A percentile compares a stretch with the other conserved stretches of the same genome.
phyloP scores from a whole-genome alignment of 1,140 invertebrate species.

The Zophobas atratus region DNA sequence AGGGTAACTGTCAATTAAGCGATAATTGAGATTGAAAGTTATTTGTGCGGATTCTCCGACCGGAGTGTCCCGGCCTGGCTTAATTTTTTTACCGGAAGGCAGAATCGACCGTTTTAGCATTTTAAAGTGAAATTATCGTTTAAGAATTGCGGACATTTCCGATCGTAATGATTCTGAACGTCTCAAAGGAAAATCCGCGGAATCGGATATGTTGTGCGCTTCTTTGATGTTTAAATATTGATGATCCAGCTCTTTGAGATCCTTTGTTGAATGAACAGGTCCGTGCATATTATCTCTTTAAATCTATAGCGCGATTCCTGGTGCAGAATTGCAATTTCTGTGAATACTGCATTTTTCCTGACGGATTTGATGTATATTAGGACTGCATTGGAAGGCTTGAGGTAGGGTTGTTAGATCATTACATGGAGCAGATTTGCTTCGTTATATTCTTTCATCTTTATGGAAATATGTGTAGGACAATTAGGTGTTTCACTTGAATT shows the following conservation, averaged over 20 bases:
- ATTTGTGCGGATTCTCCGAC: constrained; percentile 14
- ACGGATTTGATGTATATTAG: no score
- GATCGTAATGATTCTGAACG: constrained; percentile 19
- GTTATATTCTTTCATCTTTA: no score
- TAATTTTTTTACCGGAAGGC: constrained; percentile 13
- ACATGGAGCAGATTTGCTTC: no score
- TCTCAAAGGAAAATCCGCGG: constrained; percentile 26
- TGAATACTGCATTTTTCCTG: no score
- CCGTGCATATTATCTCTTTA: constrained; percentile 28
- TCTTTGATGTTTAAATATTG: constrained; percentile 43
- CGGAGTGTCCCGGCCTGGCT: constrained; percentile 7
- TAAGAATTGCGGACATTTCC: constrained; percentile 23
- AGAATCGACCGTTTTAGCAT: not conserved
- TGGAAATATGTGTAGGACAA: no score
- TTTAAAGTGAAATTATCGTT: constrained; percentile 40
- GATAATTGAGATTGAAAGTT: constrained; percentile 37
- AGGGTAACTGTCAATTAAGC: constrained; percentile 36
- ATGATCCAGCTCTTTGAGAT: constrained; percentile 28
- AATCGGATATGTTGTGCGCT: constrained; percentile 39
- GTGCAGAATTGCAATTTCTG: not conserved
- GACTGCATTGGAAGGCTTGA: no score
- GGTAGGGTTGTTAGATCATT: no score
- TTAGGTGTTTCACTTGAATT: no score
- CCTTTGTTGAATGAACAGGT: constrained; percentile 28
- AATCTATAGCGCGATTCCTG: constrained; percentile 17